These are phyloP conservation scores for Sebastes cheni DNA, from an alignment of 2,797 vertebrate genomes.

Conservation along the genomic window DNA sequence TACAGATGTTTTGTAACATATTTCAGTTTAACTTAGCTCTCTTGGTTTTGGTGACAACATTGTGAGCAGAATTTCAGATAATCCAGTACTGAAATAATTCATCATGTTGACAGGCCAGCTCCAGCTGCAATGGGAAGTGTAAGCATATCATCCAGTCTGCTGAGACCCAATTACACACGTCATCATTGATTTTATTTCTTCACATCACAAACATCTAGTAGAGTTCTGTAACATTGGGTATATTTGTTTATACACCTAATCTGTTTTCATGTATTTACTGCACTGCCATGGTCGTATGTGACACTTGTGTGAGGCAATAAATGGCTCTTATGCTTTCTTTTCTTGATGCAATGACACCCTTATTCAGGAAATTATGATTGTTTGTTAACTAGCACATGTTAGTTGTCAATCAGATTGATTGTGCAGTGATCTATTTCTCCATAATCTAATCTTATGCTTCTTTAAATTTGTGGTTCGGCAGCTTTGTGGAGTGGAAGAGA, in stretches of 20 bases:
- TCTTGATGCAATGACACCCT: conserved; percentile 16
- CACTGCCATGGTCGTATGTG: conserved; percentile 13
- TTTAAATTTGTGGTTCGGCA: conserved; percentile 23
- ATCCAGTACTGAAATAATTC: conserved; percentile 36
- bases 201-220: conserved; percentile 45
- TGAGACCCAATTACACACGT: conserved; percentile 21
- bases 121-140: conserved; percentile 23
- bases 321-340: conserved; percentile 10
- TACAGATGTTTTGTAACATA: conserved; percentile 51
- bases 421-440: conserved; percentile 8
- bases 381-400: background rate
- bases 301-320: conserved; percentile 29
- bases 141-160: conserved; percentile 33
- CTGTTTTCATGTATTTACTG: conserved; percentile 4
- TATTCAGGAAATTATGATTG: background rate
- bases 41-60: conserved; percentile 33
- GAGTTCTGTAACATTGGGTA: conserved; percentile 28
- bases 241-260: conserved; percentile 34
- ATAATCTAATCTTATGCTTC: conserved; percentile 11
- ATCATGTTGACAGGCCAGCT: conserved; percentile 42
- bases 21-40: conserved; percentile 51
- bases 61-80: conserved; percentile 39
- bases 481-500: conserved; percentile 19
- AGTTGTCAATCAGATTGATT: background rate
- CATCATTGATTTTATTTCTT: conserved; percentile 10